Evolutionary conservation across 2,797 vertebrate genomes (phyloP).

Genomic region (Luscinia luscinia): DNA sequence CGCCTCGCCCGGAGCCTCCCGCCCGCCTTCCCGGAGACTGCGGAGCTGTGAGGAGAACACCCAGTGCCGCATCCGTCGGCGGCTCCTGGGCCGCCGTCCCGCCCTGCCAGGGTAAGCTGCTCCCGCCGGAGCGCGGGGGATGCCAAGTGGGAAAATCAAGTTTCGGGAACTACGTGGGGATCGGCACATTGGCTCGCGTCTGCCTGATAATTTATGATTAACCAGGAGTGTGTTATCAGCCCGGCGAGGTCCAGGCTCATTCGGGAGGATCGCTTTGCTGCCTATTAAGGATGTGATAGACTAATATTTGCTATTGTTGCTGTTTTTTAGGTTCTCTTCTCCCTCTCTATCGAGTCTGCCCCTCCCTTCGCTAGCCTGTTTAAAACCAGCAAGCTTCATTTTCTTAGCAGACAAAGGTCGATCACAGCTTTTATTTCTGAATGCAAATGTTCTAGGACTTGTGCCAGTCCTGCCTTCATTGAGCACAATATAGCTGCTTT

Average conservation of each 20-base stretch:
- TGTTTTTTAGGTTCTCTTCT: slow-evolving; percentile 19
- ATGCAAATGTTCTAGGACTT: slow-evolving; percentile 70
- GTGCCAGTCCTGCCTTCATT: slow-evolving; percentile 64
- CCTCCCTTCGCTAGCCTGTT: slow-evolving; percentile 52
- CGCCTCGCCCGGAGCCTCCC: slow-evolving; percentile 71
- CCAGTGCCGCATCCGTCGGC: slow-evolving; percentile 22
- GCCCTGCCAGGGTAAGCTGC: slow-evolving; percentile 60
- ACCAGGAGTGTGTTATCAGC: background rate
- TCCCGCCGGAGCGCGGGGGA: background rate
- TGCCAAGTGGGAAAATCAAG: slow-evolving; percentile 41
- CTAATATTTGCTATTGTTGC: slow-evolving; percentile 42
- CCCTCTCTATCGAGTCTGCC: slow-evolving; percentile 16
- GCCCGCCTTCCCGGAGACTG: slow-evolving; percentile 76
- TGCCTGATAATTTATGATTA: background rate
- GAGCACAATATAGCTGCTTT: slow-evolving; percentile 56
- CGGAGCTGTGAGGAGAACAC: slow-evolving; percentile 63
- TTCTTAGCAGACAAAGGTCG: slow-evolving; percentile 65
- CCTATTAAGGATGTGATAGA: background rate
- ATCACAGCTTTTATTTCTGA: slow-evolving; percentile 68
- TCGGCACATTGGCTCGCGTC: background rate
- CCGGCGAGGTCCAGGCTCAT: background rate
- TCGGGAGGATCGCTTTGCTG: background rate
- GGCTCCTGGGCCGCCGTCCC: slow-evolving; percentile 4
- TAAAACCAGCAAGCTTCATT: slow-evolving; percentile 63
- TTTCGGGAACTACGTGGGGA: slow-evolving; percentile 33